phyloP scores from a whole-genome alignment of 1,140 invertebrate species.

The Glossosoma conforme region DNA sequence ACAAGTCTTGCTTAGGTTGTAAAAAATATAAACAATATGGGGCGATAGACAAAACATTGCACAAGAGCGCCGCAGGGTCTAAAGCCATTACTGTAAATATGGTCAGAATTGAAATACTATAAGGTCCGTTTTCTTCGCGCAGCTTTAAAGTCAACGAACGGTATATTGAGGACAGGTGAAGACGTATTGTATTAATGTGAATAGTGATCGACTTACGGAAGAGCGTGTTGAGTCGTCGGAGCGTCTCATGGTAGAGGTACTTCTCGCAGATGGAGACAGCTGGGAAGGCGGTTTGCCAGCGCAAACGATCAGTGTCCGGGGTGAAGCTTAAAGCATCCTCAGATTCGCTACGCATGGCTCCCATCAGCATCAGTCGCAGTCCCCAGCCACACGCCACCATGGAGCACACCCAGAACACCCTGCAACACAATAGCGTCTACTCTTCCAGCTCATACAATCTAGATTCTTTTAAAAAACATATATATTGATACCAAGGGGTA shows the following conservation, averaged over 20 bases:
- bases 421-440: constrained; percentile 34
- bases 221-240: constrained; percentile 32
- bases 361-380: constrained; percentile 39
- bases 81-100: too few relatives aligned
- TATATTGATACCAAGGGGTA: too few relatives aligned
- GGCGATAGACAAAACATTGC: too few relatives aligned
- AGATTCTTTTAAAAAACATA: too few relatives aligned
- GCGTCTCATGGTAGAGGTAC: constrained; percentile 35
- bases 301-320: constrained; percentile 49
- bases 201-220: constrained; percentile 36
- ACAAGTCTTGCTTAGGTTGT: too few relatives aligned
- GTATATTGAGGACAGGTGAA: neutral
- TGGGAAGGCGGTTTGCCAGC: constrained; percentile 55
- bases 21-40: too few relatives aligned
- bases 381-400: constrained; percentile 37
- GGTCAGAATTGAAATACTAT: neutral
- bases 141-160: too few relatives aligned
- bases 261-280: constrained; percentile 53
- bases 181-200: constrained; percentile 2
- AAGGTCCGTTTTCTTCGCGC: too few relatives aligned
- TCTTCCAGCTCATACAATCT: too few relatives aligned
- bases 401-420: constrained; percentile 42
- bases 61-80: too few relatives aligned
- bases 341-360: constrained; percentile 35
- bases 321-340: constrained; percentile 48